A percentile compares a stretch with the other conserved stretches of the same genome.
These are phyloP conservation scores for Prosapia bicincta DNA, from an alignment of 2,888 invertebrate species.

Conservation along the genomic window DNA sequence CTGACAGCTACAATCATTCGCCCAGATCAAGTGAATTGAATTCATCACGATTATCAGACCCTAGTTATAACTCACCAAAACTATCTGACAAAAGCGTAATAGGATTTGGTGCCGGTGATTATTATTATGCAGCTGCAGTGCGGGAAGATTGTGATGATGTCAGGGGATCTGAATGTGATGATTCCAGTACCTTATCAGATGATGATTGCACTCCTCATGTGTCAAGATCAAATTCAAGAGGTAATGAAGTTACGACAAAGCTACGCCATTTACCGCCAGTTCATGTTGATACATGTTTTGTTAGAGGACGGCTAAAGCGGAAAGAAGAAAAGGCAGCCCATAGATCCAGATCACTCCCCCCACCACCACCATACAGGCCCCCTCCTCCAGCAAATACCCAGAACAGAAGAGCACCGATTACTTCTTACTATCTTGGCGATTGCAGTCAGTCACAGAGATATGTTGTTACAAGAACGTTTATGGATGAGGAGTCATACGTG, in stretches of 20 bases:
- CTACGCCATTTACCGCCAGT: slow-evolving; percentile 55
- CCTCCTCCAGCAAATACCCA: slow-evolving; percentile 39
- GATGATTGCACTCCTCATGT: slow-evolving; percentile 51
- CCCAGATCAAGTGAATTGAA: slow-evolving; percentile 14
- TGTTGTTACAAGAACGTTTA: slow-evolving; percentile 40
- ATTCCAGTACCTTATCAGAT: slow-evolving; percentile 49
- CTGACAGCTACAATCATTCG: slow-evolving; percentile 11
- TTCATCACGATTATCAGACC: slow-evolving; percentile 12
- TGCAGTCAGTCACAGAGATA: slow-evolving; percentile 41
- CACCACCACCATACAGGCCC: slow-evolving; percentile 42
- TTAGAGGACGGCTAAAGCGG: slow-evolving; percentile 41
- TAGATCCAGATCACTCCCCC: slow-evolving; percentile 37
- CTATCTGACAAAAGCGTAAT: slow-evolving; percentile 12
- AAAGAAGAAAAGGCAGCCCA: slow-evolving; percentile 41
- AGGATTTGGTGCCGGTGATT: slow-evolving; percentile 30
- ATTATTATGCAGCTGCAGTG: slow-evolving; percentile 26
- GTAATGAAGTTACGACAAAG: slow-evolving; percentile 45
- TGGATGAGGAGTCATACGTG: slow-evolving; percentile 45
- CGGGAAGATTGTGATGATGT: slow-evolving; percentile 22
- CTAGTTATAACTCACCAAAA: slow-evolving; percentile 26
- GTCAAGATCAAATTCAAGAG: slow-evolving; percentile 48
- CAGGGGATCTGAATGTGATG: slow-evolving; percentile 42
- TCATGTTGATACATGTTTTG: slow-evolving; percentile 52
- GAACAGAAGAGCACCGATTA: slow-evolving; percentile 42
- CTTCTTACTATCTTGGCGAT: slow-evolving; percentile 43